Conservation (phyloP, 2,113 vertebrate species). For the Dromas ardeola region DNA sequence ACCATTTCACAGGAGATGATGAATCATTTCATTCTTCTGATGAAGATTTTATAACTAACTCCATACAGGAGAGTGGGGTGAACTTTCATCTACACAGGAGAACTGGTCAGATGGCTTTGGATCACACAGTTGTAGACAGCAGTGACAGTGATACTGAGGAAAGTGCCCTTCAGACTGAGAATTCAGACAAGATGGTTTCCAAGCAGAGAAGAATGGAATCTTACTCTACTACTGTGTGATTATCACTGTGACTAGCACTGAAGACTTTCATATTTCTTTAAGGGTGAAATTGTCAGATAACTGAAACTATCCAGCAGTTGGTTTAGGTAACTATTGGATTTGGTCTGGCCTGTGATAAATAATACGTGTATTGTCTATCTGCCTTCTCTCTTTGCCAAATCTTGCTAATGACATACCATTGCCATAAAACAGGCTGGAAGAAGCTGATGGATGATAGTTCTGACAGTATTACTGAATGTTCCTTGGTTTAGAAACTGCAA, state of each 20-base stretch:
- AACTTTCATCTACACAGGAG: constrained; percentile 71
- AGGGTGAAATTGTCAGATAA: constrained; percentile 41
- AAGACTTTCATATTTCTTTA: constrained; percentile 31
- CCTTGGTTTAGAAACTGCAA: constrained; percentile 69
- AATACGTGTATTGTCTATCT: constrained; percentile 59
- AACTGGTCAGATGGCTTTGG: constrained; percentile 77
- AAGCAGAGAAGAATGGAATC: constrained; percentile 79
- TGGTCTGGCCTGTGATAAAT: constrained; percentile 39
- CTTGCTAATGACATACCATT: constrained; percentile 65
- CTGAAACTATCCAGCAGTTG: constrained; percentile 12
- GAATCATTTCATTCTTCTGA: constrained; percentile 91
- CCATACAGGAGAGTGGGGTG: constrained; percentile 68
- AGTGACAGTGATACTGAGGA: constrained; percentile 88
- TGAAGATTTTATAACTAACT: constrained; percentile 83
- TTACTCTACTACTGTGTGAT: constrained; percentile 91
- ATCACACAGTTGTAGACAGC: constrained; percentile 78
- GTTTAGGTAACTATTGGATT: background rate
- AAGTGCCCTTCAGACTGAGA: constrained; percentile 65
- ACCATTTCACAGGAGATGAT: constrained; percentile 86
- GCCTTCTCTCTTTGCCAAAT: constrained; percentile 84
- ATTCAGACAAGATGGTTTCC: constrained; percentile 53
- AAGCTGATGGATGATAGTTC: constrained; percentile 62
- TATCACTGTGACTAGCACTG: constrained; percentile 69
- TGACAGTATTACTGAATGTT: constrained; percentile 82
- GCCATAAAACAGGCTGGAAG: constrained; percentile 67